These are phyloP conservation scores for Sebastes paucispinis DNA, from an alignment of 2,797 vertebrate species.

Conservation along the genomic window DNA sequence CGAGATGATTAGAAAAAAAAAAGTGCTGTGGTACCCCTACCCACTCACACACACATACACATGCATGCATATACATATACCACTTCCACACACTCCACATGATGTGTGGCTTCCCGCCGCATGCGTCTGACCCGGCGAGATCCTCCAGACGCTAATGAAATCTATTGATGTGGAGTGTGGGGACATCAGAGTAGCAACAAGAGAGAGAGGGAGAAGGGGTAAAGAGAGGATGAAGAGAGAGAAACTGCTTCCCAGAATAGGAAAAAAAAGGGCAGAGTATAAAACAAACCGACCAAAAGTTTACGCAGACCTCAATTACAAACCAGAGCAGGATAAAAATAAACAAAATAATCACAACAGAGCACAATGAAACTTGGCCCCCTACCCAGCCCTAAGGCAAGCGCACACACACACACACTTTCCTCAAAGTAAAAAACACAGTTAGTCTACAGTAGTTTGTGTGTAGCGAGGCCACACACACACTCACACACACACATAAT, in stretches of 20 bases:
- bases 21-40: conserved; percentile 68
- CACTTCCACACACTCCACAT: conserved; percentile 77
- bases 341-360: conserved; percentile 81
- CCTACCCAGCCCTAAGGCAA: conserved; percentile 49
- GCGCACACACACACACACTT: not conserved
- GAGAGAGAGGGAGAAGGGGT: conserved; percentile 32
- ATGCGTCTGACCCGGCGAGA: conserved; percentile 76
- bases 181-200: conserved; percentile 76
- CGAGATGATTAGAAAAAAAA: conserved; percentile 83
- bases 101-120: conserved; percentile 68
- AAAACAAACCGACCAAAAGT: conserved; percentile 75
- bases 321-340: conserved; percentile 77
- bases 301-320: conserved; percentile 82
- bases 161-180: conserved; percentile 83
- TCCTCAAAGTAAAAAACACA: conserved; percentile 49
- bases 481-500: conserved; percentile 55
- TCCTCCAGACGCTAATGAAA: conserved; percentile 83
- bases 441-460: conserved; percentile 40
- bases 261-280: conserved; percentile 57
- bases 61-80: conserved; percentile 36
- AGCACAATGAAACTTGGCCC: conserved; percentile 67
- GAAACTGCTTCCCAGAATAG: conserved; percentile 71
- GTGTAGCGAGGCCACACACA: conserved; percentile 37
- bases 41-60: conserved; percentile 46
- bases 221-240: conserved; percentile 59